A percentile compares a stretch with the other conserved stretches of the same genome.
These are phyloP conservation scores for Leptinotarsa rubiginosa DNA, from an alignment of 2,888 invertebrate genomes.

Conservation along the genomic window DNA sequence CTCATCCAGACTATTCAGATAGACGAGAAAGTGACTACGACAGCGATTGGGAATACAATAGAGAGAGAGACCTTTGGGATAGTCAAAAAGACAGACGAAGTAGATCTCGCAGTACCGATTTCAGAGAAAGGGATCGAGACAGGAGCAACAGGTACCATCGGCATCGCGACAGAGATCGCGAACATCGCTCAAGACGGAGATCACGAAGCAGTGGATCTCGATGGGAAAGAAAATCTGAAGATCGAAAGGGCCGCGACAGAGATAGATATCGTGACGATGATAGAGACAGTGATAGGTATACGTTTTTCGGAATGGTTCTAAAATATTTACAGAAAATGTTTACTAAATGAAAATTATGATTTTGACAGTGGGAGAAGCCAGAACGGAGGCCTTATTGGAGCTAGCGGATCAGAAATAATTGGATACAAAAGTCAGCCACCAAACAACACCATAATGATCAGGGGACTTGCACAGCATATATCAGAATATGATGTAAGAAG, in stretches of 20 bases:
- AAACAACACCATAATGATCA: slow-evolving; percentile 79
- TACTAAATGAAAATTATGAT: slow-evolving; percentile 55
- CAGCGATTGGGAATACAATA: slow-evolving; percentile 61
- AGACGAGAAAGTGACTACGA: slow-evolving; percentile 62
- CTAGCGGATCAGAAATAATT: slow-evolving; percentile 66
- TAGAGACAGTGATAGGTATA: slow-evolving; percentile 66
- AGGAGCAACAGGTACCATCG: slow-evolving; percentile 58
- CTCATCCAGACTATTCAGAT: slow-evolving; percentile 55
- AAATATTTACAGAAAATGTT: slow-evolving; percentile 45
- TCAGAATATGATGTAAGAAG: slow-evolving; percentile 80
- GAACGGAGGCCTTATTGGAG: slow-evolving; percentile 62
- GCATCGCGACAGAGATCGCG: slow-evolving; percentile 59
- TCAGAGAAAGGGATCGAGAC: slow-evolving; percentile 50
- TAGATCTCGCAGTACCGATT: slow-evolving; percentile 59
- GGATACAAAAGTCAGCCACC: slow-evolving; percentile 67
- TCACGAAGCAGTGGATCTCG: slow-evolving; percentile 61
- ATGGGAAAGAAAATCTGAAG: slow-evolving; percentile 63
- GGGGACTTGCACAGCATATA: slow-evolving; percentile 80
- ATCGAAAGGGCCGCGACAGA: slow-evolving; percentile 61
- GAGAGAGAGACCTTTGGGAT: slow-evolving; percentile 39
- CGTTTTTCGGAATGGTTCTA: slow-evolving; percentile 54
- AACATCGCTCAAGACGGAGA: slow-evolving; percentile 56
- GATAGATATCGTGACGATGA: slow-evolving; percentile 64
- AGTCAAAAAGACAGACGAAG: slow-evolving; percentile 57
- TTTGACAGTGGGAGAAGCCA: slow-evolving; percentile 64